Base-by-base conservation (phyloP, 2,113 vertebrate genomes). In the Callaeas wilsoni region DNA sequence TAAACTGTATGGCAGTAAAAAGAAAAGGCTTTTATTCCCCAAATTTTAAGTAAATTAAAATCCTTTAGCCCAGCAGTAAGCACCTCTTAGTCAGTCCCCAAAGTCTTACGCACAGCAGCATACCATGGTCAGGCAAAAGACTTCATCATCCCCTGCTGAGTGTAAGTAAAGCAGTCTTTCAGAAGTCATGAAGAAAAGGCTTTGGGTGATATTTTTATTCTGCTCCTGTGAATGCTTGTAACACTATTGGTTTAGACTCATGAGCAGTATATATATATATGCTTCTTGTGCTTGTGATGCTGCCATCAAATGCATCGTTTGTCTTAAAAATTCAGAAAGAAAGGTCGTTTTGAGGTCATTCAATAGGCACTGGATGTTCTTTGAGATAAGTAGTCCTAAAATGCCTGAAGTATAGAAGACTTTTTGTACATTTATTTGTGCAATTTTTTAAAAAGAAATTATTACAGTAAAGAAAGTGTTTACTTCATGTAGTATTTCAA, bases 1-100 rank as follows among this genome's bases (percentile, higher is more conserved):
- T 65, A 78, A 86, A 93, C 89, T 80, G 32, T 86, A 70, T 82
- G 87, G 70, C 64, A 91, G 83, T 89, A 71, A 90, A 95, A 93
- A 77, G 70, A 70, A 85, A 96, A 95, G 44, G 57, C 74, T 97
- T 97, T 96, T 90, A 91, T 88, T 39, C n/a, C 69, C 74, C 71
- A 84, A 69, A 84, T 96, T 95, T 77, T 91, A 78, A 85, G 74
- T 37, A 79, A 90, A 95, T 93, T 81, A 82, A 94, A 81, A 94
- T 73, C 70, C 74, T 95, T 77, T 74, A 55, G 59, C 81, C 81
- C 89, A 97, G 87, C 83, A 78, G 81, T 90, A 68, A 62, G 84
- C 77, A 47, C 68, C 69, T 90, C 65, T 82, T 92, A 87, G 87
- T 94, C 91, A 94, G 91, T 59, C 35, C 69, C 77, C 71, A 82